Evolutionary conservation across 2,113 vertebrate genomes (phyloP).

Genomic region (Oophaga pumilio): DNA sequence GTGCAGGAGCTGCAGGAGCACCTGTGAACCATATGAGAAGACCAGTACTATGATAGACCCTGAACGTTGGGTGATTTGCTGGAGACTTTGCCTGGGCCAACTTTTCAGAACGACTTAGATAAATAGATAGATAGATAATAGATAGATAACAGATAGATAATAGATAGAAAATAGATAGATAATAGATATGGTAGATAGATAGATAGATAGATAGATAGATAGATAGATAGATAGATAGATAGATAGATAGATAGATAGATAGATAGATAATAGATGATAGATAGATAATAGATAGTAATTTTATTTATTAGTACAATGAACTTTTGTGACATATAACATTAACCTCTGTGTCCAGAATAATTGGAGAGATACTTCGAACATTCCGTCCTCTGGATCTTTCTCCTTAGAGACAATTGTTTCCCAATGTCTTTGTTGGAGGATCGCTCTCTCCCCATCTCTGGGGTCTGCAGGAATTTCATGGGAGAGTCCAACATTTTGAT

Average conservation of each 20-base stretch:
- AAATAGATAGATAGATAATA: neutral
- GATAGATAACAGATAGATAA: neutral
- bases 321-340: neutral
- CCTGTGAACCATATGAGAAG: no score
- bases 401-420: neutral
- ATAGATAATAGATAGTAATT: neutral
- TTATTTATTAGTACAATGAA: no score
- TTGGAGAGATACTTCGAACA: conserved; percentile 3
- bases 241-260: conserved; percentile 11
- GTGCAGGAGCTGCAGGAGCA: no score
- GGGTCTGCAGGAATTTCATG: conserved; percentile 1
- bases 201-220: conserved; percentile 25
- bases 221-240: neutral
- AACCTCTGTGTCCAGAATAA: neutral
- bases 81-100: no score
- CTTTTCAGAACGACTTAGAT: no score
- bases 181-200: conserved; percentile 9
- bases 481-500: neutral
- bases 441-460: neutral
- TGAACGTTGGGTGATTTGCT: no score
- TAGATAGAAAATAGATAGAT: neutral
- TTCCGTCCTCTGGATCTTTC: neutral
- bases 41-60: no score
- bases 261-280: neutral
- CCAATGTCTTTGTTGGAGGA: neutral